Evolutionary conservation across 2,797 vertebrate genomes (phyloP).

Genomic region (Schizopygopsis malacanthus): DNA sequence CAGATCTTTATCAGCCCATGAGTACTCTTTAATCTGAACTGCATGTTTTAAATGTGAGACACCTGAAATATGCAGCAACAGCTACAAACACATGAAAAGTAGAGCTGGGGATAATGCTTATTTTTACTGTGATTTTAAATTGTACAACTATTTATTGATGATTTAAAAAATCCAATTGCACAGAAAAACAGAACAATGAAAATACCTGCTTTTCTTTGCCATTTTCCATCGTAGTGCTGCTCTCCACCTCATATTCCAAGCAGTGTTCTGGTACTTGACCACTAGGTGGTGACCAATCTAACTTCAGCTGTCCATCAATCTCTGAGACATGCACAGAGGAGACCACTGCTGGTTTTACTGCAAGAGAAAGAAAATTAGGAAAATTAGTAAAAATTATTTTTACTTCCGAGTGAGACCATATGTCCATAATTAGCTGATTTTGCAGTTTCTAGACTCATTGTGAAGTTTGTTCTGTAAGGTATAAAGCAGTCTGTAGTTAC

Average conservation of each 20-base stretch:
- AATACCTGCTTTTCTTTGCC: constrained; percentile 55
- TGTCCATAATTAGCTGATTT: background rate
- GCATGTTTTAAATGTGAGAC: background rate
- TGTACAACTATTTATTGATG: background rate
- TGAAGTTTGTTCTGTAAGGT: too few species aligned
- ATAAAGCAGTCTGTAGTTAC: constrained; percentile 59
- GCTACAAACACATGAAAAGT: background rate
- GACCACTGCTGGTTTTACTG: constrained; percentile 73
- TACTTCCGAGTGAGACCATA: background rate
- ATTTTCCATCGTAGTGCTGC: constrained; percentile 46
- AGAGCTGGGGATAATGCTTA: background rate
- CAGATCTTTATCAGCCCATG: background rate
- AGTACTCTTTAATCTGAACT: background rate
- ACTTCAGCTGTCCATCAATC: constrained; percentile 52
- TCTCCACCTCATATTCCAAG: constrained; percentile 75
- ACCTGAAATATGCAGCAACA: background rate
- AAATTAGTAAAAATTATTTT: too few species aligned
- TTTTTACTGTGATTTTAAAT: background rate
- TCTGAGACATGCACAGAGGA: constrained; percentile 53
- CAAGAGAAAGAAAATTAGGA: constrained; percentile 8
- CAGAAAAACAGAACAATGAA: too few species aligned
- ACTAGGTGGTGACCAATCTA: constrained; percentile 67
- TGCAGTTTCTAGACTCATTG: background rate
- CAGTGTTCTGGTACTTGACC: constrained; percentile 69
- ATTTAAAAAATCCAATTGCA: background rate